A percentile compares a stretch with the other conserved stretches of the same genome.
Evolutionary conservation across 2,888 invertebrate species (phyloP).

Genomic region (Eretmocerus hayati): DNA sequence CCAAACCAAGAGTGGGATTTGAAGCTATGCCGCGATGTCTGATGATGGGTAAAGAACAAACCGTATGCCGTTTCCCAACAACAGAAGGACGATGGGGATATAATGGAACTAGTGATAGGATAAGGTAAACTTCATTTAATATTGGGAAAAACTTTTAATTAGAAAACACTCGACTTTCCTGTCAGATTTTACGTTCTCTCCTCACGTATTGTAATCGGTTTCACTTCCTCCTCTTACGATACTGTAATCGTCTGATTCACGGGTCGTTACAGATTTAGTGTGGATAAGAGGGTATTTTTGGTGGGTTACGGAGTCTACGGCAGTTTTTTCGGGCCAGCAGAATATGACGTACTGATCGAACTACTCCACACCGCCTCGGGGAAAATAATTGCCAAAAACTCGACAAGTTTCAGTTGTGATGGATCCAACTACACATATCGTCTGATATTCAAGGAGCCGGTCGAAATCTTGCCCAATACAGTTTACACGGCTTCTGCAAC

Average conservation of each 20-base stretch:
- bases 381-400: slow-evolving; percentile 66
- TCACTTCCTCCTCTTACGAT: too few species aligned
- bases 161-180: too few species aligned
- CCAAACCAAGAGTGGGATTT: slow-evolving; percentile 68
- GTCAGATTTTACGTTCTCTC: too few species aligned
- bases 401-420: slow-evolving; percentile 71
- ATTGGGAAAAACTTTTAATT: too few species aligned
- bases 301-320: slow-evolving; percentile 82
- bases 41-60: slow-evolving; percentile 71
- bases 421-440: slow-evolving; percentile 71
- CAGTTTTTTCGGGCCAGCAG: slow-evolving; percentile 69
- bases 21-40: slow-evolving; percentile 66
- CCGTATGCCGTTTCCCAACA: slow-evolving; percentile 62
- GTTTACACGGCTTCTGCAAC: slow-evolving; percentile 77
- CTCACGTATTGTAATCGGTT: too few species aligned
- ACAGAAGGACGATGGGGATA: slow-evolving; percentile 80
- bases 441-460: slow-evolving; percentile 77
- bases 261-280: slow-evolving; percentile 63
- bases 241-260: too few species aligned
- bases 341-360: slow-evolving; percentile 72
- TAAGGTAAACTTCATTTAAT: slow-evolving; percentile 58
- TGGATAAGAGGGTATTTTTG: slow-evolving; percentile 72
- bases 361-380: slow-evolving; percentile 69
- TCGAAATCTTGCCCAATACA: slow-evolving; percentile 70
- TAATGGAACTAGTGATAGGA: slow-evolving; percentile 73